Conservation (phyloP, 2,888 invertebrate species). For the Tridacna crocea region DNA sequence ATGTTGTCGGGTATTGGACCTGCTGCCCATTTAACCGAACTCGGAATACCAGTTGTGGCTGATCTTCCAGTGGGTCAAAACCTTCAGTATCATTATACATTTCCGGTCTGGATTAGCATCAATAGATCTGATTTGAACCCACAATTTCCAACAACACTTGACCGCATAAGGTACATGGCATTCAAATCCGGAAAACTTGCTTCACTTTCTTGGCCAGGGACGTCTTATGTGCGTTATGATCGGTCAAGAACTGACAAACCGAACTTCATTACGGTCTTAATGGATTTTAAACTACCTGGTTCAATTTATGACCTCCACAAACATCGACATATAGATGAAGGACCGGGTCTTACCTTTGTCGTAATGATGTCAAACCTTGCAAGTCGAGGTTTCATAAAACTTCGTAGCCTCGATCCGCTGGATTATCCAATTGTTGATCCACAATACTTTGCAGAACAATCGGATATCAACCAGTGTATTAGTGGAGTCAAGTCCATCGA, state of each 20-base stretch:
- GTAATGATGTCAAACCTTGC: neutral
- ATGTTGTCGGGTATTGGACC: constrained; percentile 16
- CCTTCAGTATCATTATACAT: neutral
- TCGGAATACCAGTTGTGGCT: neutral
- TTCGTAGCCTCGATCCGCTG: neutral
- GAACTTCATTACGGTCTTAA: neutral
- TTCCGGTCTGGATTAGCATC: neutral
- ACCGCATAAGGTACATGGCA: neutral
- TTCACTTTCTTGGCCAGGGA: neutral
- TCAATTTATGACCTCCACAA: neutral
- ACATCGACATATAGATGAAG: neutral
- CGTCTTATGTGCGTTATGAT: neutral
- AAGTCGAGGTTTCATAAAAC: neutral
- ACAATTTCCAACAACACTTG: neutral
- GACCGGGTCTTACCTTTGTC: neutral
- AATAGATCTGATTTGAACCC: neutral
- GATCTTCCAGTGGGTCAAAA: constrained; percentile 3
- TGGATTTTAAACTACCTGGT: neutral
- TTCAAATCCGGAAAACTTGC: neutral
- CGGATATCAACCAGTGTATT: neutral
- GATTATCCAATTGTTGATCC: constrained; percentile 10
- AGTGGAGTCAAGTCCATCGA: neutral
- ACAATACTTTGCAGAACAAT: neutral
- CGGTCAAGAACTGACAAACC: neutral
- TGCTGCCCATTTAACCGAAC: neutral